Percentiles rank a stretch among this genome's conserved stretches.
These are phyloP conservation scores for Hydriomena furcata DNA, from an alignment of 2,888 invertebrate genomes.

Conservation along the genomic window DNA sequence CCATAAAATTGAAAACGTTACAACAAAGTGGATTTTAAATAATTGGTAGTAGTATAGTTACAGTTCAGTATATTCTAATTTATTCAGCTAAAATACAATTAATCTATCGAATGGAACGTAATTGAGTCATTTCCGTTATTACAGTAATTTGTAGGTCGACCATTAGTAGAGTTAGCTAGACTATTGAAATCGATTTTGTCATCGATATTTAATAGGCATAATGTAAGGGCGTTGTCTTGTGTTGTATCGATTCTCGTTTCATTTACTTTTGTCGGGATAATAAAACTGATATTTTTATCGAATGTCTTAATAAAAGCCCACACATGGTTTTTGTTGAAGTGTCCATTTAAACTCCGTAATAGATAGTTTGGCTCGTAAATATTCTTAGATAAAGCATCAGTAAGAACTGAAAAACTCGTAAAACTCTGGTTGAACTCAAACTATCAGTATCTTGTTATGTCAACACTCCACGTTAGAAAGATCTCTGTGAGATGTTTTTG, in stretches of 20 bases:
- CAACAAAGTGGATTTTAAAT: no score
- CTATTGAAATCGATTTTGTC: constrained; percentile 27
- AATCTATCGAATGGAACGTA: constrained; percentile 46
- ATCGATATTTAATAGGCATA: constrained; percentile 27
- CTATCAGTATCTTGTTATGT: constrained; percentile 61
- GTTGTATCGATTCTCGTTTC: constrained; percentile 24
- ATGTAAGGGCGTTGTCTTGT: constrained; percentile 20
- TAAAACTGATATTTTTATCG: constrained; percentile 38
- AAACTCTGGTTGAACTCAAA: constrained; percentile 57
- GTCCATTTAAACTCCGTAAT: constrained; percentile 53
- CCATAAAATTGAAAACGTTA: constrained; percentile 39
- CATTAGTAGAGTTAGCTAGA: constrained; percentile 24
- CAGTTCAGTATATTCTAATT: no score
- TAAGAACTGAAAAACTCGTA: constrained; percentile 60
- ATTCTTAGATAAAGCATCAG: constrained; percentile 55
- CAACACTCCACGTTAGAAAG: constrained; percentile 61
- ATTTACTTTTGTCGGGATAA: constrained; percentile 21
- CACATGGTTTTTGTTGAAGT: constrained; percentile 50
- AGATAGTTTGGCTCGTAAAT: constrained; percentile 60
- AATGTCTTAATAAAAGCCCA: constrained; percentile 47
- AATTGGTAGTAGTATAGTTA: no score
- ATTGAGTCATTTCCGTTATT: constrained; percentile 52
- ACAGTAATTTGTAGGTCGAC: constrained; percentile 34
- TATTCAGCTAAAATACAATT: constrained; percentile 38
- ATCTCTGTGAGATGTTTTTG: constrained; percentile 67